phyloP scores from a whole-genome alignment of 1,140 invertebrate species.

The Reticulitermes speratus region DNA sequence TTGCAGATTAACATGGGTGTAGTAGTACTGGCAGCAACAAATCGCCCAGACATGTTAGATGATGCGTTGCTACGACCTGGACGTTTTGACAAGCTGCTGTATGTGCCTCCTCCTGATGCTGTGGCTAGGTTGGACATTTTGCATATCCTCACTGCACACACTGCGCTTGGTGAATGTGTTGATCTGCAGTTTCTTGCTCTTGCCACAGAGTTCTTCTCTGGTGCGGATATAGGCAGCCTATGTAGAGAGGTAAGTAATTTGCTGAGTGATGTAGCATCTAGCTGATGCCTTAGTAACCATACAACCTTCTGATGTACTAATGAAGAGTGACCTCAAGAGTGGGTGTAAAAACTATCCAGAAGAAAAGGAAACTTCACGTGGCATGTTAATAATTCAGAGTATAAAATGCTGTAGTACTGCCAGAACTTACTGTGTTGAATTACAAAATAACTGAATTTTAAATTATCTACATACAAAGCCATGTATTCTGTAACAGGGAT shows the following conservation, averaged over 20 bases:
- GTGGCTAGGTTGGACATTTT: conserved; percentile 61
- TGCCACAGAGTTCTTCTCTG: conserved; percentile 67
- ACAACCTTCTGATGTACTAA: conserved; percentile 26
- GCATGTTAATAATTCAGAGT: no score
- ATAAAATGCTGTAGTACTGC: no score
- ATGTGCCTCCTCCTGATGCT: conserved; percentile 70
- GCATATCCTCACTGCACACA: conserved; percentile 56
- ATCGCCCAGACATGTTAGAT: conserved; percentile 77
- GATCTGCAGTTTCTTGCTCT: conserved; percentile 58
- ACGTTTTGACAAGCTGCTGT: conserved; percentile 70
- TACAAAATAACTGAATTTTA: no score
- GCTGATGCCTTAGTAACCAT: not conserved
- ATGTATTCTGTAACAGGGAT: no score
- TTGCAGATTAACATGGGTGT: conserved; percentile 46
- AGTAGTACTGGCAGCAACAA: conserved; percentile 72
- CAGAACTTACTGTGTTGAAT: no score
- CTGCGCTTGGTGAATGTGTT: conserved; percentile 60
- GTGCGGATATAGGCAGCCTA: conserved; percentile 72
- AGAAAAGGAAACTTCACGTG: no score
- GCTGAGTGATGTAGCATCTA: not conserved
- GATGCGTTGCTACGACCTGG: conserved; percentile 73
- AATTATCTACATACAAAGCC: no score
- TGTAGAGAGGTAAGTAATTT: conserved; percentile 60
- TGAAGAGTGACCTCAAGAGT: not conserved
- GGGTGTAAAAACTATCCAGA: not conserved